A percentile compares a stretch with the other conserved stretches of the same genome.
Conservation (phyloP, 2,797 vertebrate species). For the Pelochelys cantorii region DNA sequence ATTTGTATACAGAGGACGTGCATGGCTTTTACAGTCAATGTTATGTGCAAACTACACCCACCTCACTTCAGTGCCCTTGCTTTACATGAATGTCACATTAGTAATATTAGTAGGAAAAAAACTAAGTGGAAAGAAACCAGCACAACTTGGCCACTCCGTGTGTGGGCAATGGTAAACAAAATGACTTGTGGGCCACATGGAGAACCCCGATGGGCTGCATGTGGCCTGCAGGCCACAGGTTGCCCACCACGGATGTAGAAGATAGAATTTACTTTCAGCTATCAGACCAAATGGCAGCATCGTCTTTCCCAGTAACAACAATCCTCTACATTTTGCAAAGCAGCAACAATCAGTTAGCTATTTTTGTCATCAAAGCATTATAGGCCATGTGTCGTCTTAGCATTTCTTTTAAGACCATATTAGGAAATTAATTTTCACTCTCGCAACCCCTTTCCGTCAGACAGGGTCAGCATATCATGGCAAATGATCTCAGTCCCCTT, state of each 20-base stretch:
- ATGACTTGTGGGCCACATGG: too few relatives aligned
- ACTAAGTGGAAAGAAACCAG: too few relatives aligned
- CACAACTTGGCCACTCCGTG: too few relatives aligned
- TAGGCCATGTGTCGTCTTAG: neutral
- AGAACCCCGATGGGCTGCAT: too few relatives aligned
- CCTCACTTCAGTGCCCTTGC: too few relatives aligned
- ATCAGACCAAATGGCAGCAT: neutral
- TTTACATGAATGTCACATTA: too few relatives aligned
- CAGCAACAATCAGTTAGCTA: neutral
- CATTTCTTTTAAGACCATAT: constrained; percentile 13
- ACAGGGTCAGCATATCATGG: neutral
- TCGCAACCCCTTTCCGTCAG: neutral
- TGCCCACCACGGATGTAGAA: neutral
- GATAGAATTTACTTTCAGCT: constrained; percentile 18
- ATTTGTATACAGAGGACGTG: too few relatives aligned
- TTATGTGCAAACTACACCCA: too few relatives aligned
- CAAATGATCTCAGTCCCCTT: neutral
- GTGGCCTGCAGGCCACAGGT: too few relatives aligned
- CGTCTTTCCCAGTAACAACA: constrained; percentile 8
- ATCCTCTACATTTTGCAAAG: constrained; percentile 18
- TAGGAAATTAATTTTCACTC: constrained; percentile 23
- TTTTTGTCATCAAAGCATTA: neutral
- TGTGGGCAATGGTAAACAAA: too few relatives aligned
- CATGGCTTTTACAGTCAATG: too few relatives aligned
- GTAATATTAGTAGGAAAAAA: too few relatives aligned